Percentiles rank a stretch among this genome's conserved stretches.
Evolutionary conservation across 2,113 vertebrate species (phyloP).

Genomic region (Tyto alba): DNA sequence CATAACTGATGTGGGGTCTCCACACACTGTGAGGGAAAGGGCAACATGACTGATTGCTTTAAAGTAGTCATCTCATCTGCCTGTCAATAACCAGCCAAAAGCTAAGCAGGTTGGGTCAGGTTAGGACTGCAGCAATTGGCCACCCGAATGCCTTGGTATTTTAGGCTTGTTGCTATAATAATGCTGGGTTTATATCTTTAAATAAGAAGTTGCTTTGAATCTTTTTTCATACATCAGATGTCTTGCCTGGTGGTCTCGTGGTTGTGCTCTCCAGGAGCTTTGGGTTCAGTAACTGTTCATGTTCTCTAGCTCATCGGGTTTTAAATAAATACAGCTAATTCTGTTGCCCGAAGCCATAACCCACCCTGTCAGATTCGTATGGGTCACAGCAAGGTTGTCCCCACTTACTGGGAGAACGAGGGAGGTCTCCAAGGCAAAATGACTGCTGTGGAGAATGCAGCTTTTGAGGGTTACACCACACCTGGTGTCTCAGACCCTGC

Average conservation of each 20-base stretch:
- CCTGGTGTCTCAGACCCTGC: neutral
- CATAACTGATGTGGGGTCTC: constrained; percentile 26
- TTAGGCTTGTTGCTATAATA: constrained; percentile 3
- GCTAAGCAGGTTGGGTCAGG: constrained; percentile 41
- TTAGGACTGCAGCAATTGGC: constrained; percentile 2
- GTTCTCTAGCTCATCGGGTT: neutral
- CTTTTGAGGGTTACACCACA: neutral
- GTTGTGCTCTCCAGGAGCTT: neutral
- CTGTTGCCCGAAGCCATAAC: constrained; percentile 22
- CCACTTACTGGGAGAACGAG: neutral
- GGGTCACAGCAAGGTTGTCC: constrained; percentile 15
- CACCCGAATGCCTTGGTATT: neutral
- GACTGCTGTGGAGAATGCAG: neutral
- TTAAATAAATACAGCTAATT: constrained; percentile 50
- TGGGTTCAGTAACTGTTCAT: neutral
- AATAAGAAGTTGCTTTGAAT: neutral
- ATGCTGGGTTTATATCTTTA: neutral
- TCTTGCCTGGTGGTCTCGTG: constrained; percentile 23
- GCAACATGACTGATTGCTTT: constrained; percentile 31
- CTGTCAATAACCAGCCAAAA: constrained; percentile 9
- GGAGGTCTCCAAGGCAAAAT: neutral
- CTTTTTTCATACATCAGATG: neutral
- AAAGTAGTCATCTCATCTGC: neutral
- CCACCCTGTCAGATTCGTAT: neutral
- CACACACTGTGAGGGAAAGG: neutral